These are phyloP conservation scores for Molossus alvarezi DNA, from an alignment of 2,797 vertebrate genomes.

Conservation along the genomic window DNA sequence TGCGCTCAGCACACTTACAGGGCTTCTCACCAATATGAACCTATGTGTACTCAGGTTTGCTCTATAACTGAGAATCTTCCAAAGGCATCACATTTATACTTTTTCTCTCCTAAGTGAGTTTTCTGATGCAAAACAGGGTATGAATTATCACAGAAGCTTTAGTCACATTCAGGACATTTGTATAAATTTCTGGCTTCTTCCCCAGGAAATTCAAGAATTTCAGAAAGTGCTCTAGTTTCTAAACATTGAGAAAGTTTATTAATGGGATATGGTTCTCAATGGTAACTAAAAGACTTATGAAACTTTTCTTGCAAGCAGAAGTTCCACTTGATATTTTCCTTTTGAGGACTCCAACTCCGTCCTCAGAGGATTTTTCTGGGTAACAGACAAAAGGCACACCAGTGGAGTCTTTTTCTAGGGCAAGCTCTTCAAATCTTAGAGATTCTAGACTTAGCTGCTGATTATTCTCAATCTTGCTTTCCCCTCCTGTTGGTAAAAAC, in stretches of 20 bases:
- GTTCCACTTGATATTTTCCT: slow-evolving; percentile 31
- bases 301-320: slow-evolving; percentile 45
- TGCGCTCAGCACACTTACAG: slow-evolving; percentile 58
- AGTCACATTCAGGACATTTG: slow-evolving; percentile 69
- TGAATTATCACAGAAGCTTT: slow-evolving; percentile 68
- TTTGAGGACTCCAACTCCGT: neutral
- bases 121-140: slow-evolving; percentile 70
- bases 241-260: slow-evolving; percentile 68
- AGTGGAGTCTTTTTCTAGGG: slow-evolving; percentile 59
- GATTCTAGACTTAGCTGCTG: slow-evolving; percentile 62
- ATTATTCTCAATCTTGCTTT: slow-evolving; percentile 59
- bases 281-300: slow-evolving; percentile 78
- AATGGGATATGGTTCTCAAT: slow-evolving; percentile 75
- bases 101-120: slow-evolving; percentile 63
- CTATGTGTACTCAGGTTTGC: slow-evolving; percentile 73
- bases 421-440: slow-evolving; percentile 32
- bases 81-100: slow-evolving; percentile 60
- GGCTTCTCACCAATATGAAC: slow-evolving; percentile 75
- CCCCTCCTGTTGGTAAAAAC: slow-evolving; percentile 73
- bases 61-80: slow-evolving; percentile 78
- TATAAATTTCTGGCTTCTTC: slow-evolving; percentile 67
- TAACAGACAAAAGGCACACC: neutral
- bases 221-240: slow-evolving; percentile 70
- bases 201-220: slow-evolving; percentile 74
- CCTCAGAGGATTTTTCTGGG: no score